These are phyloP conservation scores for Spinus pinus DNA, from an alignment of 2,797 vertebrate genomes.

Conservation along the genomic window DNA sequence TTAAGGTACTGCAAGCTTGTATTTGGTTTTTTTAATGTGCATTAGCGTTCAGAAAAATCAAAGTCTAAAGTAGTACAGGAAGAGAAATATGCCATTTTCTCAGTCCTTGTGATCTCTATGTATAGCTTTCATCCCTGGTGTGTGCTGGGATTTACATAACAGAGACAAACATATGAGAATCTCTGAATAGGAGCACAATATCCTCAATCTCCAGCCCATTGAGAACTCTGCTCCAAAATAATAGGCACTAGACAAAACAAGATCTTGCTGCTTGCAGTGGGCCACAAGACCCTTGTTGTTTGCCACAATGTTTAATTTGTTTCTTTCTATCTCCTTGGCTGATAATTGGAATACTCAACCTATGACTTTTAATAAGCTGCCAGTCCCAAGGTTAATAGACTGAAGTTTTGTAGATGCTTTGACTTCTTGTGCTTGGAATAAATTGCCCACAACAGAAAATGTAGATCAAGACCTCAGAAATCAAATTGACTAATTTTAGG, in stretches of 20 bases:
- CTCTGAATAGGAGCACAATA: background rate
- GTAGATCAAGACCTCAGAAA: constrained; percentile 51
- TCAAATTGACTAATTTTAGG: constrained; percentile 30
- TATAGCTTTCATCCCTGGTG: constrained; percentile 2
- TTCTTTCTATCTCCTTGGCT: constrained; percentile 20
- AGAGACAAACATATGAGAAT: background rate
- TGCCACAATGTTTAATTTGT: constrained; percentile 5
- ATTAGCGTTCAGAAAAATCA: background rate
- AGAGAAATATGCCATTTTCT: constrained; percentile 10
- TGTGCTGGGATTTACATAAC: constrained; percentile 39
- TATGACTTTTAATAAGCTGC: constrained; percentile 46
- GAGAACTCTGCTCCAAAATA: background rate
- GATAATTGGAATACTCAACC: constrained; percentile 50
- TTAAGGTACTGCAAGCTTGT: background rate
- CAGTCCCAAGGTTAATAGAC: constrained; percentile 34
- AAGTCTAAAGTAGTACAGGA: background rate
- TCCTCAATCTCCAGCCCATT: background rate
- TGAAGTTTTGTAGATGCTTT: constrained; percentile 3
- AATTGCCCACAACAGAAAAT: constrained; percentile 18
- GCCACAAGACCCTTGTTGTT: background rate
- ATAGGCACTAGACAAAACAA: background rate
- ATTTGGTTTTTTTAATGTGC: background rate
- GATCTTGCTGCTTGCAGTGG: background rate
- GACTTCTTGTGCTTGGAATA: constrained; percentile 32
- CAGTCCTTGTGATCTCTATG: constrained; percentile 32